phyloP scores from a whole-genome alignment of 2,797 vertebrate species.

The Epinephelus coioides region DNA sequence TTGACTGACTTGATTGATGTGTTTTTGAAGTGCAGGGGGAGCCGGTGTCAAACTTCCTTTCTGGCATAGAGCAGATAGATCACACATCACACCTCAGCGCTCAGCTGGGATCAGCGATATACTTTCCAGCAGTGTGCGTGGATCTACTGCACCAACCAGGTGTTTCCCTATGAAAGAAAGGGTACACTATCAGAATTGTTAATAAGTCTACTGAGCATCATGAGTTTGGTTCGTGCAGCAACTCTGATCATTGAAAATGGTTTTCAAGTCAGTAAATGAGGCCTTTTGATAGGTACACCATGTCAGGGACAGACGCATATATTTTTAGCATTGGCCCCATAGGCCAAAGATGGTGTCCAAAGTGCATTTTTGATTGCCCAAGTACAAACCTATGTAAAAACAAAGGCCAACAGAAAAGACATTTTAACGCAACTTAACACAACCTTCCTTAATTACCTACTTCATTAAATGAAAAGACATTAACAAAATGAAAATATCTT shows the following conservation, averaged over 20 bases:
- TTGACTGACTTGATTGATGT: conserved; percentile 85
- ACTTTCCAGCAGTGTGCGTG: conserved; percentile 38
- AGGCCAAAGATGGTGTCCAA: too few species aligned
- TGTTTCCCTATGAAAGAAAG: conserved; percentile 15
- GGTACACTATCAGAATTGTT: neutral
- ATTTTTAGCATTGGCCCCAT: too few species aligned
- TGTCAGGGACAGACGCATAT: too few species aligned
- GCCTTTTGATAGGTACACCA: neutral
- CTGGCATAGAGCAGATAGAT: conserved; percentile 63
- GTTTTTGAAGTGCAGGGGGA: conserved; percentile 79
- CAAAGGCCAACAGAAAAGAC: too few species aligned
- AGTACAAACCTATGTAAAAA: too few species aligned
- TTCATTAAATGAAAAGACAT: too few species aligned
- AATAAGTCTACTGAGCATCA: neutral
- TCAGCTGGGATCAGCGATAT: conserved; percentile 52
- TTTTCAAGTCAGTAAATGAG: conserved; percentile 7
- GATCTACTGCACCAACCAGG: conserved; percentile 19
- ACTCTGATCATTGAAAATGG: neutral
- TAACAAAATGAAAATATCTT: too few species aligned
- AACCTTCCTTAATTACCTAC: too few species aligned
- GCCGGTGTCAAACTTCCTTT: conserved; percentile 75
- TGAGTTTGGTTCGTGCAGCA: too few species aligned
- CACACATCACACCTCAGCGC: conserved; percentile 45
- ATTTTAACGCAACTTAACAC: too few species aligned
- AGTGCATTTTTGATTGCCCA: too few species aligned